Evolutionary conservation across 2,113 vertebrate genomes (phyloP).

Genomic region (Tauraco erythrolophus): DNA sequence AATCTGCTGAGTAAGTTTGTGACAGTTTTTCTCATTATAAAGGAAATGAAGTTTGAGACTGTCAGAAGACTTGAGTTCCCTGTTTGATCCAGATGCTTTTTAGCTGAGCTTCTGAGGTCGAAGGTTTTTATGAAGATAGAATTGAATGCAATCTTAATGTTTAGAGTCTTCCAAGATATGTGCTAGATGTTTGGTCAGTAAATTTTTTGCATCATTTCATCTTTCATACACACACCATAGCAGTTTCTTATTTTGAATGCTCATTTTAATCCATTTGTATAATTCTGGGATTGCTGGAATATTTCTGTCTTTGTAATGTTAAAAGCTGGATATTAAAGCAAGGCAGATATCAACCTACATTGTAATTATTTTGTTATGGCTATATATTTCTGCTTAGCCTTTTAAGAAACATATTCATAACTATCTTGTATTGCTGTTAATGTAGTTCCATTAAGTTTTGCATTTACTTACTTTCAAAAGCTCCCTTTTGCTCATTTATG

Average conservation of each 20-base stretch:
- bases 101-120: not conserved
- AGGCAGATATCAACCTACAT: not conserved
- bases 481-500: not conserved
- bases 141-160: not conserved
- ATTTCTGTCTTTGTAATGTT: not conserved
- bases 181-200: not conserved
- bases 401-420: not conserved
- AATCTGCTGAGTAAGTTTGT: not conserved
- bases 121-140: not conserved
- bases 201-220: not conserved
- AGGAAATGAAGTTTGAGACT: not conserved
- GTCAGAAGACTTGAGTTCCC: not conserved
- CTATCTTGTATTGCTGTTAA: not conserved
- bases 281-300: not conserved
- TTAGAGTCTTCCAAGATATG: not conserved
- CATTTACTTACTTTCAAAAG: not conserved
- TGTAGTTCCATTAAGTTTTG: not conserved
- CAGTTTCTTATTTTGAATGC: not conserved
- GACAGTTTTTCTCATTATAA: not conserved
- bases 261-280: not conserved
- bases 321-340: not conserved
- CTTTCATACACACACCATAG: not conserved
- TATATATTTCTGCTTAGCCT: not conserved
- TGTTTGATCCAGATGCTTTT: not conserved
- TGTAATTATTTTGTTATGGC: not conserved